phyloP scores from a whole-genome alignment of 2,797 vertebrate genomes.

The Leontocebus nigricollis region DNA sequence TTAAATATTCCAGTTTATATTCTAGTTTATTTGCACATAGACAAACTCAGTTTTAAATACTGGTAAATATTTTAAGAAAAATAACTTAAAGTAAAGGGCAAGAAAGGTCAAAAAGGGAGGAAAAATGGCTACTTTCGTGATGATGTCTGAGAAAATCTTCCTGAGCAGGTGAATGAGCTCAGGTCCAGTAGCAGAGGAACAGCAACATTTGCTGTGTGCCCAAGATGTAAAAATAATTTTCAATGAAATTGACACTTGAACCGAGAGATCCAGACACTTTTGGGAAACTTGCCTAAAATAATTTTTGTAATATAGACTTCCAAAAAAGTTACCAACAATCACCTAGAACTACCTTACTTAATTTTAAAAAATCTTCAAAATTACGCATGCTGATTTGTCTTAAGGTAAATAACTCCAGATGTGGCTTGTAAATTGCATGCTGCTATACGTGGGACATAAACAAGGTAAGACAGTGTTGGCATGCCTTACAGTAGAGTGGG shows the following conservation, averaged over 20 bases:
- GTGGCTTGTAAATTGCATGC: not conserved
- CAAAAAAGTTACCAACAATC: not conserved
- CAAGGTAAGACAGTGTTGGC: not conserved
- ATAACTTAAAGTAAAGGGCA: not conserved
- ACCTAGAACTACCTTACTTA: not conserved
- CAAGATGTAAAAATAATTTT: not conserved
- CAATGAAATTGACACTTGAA: not conserved
- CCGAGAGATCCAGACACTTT: not conserved
- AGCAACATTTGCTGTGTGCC: not conserved
- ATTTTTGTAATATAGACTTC: not conserved
- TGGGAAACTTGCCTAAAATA: not conserved
- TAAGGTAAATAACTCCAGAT: not conserved
- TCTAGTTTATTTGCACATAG: not conserved
- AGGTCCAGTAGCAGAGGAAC: not conserved
- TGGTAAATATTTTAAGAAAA: not conserved
- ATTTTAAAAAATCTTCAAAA: not conserved
- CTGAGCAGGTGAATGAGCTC: not conserved
- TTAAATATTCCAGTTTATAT: not conserved
- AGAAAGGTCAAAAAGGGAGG: not conserved
- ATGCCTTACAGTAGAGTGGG: too few relatives aligned
- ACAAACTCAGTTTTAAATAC: not conserved
- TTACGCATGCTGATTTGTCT: not conserved
- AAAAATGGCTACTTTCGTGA: not conserved
- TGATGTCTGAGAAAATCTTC: not conserved
- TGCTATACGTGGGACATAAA: not conserved